Base-by-base conservation (phyloP, 2,888 invertebrate genomes). In the Dryadula phaetusa region DNA sequence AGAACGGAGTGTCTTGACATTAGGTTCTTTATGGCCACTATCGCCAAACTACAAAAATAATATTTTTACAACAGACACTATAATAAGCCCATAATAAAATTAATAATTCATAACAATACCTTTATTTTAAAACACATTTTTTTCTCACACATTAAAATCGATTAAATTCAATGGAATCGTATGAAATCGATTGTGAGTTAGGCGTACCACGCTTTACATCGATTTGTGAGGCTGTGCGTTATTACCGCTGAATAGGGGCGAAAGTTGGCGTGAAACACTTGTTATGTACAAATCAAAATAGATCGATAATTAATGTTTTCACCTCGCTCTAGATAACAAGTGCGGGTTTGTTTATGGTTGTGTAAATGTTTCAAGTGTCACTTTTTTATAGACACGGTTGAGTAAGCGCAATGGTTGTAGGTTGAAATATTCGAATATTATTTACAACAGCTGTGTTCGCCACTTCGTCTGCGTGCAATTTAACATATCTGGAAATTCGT, bases 321-420 rank as follows among this genome's bases (percentile, higher is more conserved):
- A 72, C 75, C 75, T 75, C 72, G 74, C 72, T 68, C 75, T 64
- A 74, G 65, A 72, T 75, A 70, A 64, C 64, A 54, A 46, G 65
- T 67, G 71, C 69, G 66, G 68, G 67, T 34, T 25, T 10, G 22
- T 63, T 62, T 52, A 52, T 52, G 18, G 20, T 44, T 52, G 22
- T 40, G 40, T 8, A 56, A 37, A 56, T 20, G 37, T 56, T 56
- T 22, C 37, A 40, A 14, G n/a, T 22, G 22, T 25, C n/a, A 25
- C 37, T 56, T 53, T 53, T 32, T 54, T 54, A 22, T 37, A 20
- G 14, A 22, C 40, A 22, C 16, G 56, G n/a, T 22, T n/a, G 20
- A 37, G 3, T 37, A 7, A 37, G 18, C 54, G 14, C 4, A 6
- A 5, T 20, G 14, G 32, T 32, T 34, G 18, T 52, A 4, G 28